phyloP scores from a whole-genome alignment of 2,113 vertebrate species.

The Alces alces region DNA sequence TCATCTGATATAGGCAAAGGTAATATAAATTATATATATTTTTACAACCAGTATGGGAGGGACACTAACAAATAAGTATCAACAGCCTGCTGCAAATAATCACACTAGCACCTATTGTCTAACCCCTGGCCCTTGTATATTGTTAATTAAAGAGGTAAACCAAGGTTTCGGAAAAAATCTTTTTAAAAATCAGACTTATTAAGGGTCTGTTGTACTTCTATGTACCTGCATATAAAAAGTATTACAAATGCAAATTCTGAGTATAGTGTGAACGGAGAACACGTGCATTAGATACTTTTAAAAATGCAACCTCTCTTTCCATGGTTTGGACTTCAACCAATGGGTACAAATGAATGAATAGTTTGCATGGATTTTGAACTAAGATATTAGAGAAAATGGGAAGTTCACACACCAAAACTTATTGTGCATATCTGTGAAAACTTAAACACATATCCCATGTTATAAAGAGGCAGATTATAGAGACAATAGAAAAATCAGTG shows the following conservation, averaged over 20 bases:
- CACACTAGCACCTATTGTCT: background rate
- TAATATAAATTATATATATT: background rate
- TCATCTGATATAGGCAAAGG: background rate
- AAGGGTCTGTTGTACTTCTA: background rate
- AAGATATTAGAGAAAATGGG: conserved; percentile 2
- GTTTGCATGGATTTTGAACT: conserved; percentile 2
- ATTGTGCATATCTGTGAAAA: background rate
- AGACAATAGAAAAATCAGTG: background rate
- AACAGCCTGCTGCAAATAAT: background rate
- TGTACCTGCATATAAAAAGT: background rate
- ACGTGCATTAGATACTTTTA: background rate
- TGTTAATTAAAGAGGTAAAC: background rate
- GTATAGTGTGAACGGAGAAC: background rate
- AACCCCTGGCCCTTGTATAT: background rate
- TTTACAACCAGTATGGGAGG: background rate
- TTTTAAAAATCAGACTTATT: background rate
- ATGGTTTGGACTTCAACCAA: background rate
- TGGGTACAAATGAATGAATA: background rate
- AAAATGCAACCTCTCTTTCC: conserved; percentile 5
- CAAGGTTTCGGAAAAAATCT: background rate
- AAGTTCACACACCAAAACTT: background rate
- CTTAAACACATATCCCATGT: background rate
- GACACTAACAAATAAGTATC: background rate
- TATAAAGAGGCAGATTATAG: background rate
- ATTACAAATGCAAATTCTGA: background rate